Conservation (phyloP, 2,888 invertebrate species). For the Nomada fucata region DNA sequence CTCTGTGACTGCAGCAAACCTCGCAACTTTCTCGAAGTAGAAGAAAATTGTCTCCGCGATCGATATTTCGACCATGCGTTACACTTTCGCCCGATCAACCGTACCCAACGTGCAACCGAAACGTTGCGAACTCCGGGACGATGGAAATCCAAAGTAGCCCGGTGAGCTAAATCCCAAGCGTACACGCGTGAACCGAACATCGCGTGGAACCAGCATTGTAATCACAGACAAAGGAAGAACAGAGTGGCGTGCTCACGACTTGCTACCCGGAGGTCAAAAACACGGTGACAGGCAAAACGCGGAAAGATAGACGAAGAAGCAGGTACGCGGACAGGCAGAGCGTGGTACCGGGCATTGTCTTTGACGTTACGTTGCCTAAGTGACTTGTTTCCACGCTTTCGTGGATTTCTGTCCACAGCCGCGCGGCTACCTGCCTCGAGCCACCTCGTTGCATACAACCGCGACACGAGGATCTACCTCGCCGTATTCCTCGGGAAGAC, state of each 20-base stretch:
- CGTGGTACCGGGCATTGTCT: constrained; percentile 84
- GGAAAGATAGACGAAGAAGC: constrained; percentile 61
- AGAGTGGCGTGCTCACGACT: constrained; percentile 2
- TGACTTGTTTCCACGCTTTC: constrained; percentile 84
- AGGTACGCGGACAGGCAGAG: constrained; percentile 74
- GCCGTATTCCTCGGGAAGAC: too few relatives aligned
- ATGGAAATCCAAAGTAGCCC: constrained; percentile 10
- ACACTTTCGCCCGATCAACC: not conserved
- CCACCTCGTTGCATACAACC: constrained; percentile 7
- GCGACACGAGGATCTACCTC: not conserved
- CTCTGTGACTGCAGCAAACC: not conserved
- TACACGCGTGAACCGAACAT: constrained; percentile 15
- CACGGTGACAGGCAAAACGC: constrained; percentile 73
- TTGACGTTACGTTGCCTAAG: constrained; percentile 80
- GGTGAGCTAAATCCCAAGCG: constrained; percentile 18
- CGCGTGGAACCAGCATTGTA: constrained; percentile 44
- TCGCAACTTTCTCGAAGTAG: too few relatives aligned
- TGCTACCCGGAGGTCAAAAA: constrained; percentile 67
- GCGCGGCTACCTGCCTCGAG: constrained; percentile 4
- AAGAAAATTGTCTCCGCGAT: not conserved
- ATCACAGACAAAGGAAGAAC: constrained; percentile 57
- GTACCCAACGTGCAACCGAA: not conserved
- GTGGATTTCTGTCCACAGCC: constrained; percentile 76
- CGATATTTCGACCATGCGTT: not conserved
- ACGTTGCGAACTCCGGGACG: not conserved